Evolutionary conservation across 2,888 invertebrate species (phyloP), one percentile per base, ranked within the genome.

Genomic region (Taphrorychus bicolor): DNA sequence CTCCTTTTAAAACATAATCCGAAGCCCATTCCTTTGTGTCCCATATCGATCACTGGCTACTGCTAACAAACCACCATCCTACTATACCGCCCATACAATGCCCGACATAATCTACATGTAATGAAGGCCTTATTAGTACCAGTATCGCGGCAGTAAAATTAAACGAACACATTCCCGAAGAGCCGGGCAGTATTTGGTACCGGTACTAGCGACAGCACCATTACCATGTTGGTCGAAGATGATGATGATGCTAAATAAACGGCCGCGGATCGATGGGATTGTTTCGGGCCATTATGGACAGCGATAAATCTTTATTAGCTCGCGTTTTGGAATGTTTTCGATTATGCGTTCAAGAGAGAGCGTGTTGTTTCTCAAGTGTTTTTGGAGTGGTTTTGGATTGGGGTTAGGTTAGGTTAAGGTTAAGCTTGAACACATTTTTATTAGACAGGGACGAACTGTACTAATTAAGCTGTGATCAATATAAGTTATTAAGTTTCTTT

Each of bases 281-380:
- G 45, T 45, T 45, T 45, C 45, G 45, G 17, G 5, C 45, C 45
- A 45, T 45, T 45, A 45, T 17, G 45, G 45, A 45, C 45, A 45
- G 45, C 17, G 14, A 45, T 45, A 45, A 45, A 45, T 45, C 45
- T 45, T 45, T 45, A 45, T 45, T 45, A 45, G 45, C 45, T 45
- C 45, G 45, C 45, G 45, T 7, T 45, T 32, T 32, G 32, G 32
- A 32, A 32, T 32, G 32, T 32, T 32, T 32, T 32, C 32, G 32
- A 32, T 32, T 7, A 9, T 32, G 32, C 32, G 7, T 32, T 32
- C 7, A 32, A 32, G n/a, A n/a, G n/a, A n/a, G n/a, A n/a, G n/a
- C n/a, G n/a, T n/a, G 32, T 32, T 32, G 32, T 32, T 32, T 32
- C 11, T 32, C 32, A 32, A 32, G 32, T 32, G 32, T 32, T 32